Conservation (phyloP, 2,888 invertebrate genomes). For the Cosmorhoe ocellata region DNA sequence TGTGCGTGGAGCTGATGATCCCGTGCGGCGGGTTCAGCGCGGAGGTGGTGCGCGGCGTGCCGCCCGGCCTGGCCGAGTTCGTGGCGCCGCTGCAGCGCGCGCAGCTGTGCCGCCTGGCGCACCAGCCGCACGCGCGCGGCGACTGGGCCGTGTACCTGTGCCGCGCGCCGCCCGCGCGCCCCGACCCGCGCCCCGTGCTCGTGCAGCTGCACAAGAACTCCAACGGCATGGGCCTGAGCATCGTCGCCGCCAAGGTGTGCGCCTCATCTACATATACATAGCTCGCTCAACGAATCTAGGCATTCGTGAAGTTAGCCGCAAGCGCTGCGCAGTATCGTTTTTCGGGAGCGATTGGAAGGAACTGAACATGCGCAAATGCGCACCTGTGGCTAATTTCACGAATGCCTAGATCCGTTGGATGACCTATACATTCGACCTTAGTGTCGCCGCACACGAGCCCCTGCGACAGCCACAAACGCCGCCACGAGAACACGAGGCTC, state of each 20-base stretch:
- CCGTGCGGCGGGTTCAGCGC: constrained; percentile 99
- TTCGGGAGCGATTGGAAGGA: no score
- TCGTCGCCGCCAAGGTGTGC: constrained; percentile 99
- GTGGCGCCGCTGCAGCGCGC: constrained; percentile 91
- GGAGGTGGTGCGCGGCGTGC: constrained; percentile 96
- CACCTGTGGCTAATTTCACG: no score
- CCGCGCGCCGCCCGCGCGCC: constrained; percentile 85
- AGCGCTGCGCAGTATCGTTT: no score
- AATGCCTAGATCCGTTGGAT: no score
- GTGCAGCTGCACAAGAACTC: constrained; percentile 96
- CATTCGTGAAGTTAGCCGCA: no score
- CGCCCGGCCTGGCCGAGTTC: constrained; percentile 95
- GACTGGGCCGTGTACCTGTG: constrained; percentile 97
- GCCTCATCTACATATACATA: no score
- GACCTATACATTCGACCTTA: no score
- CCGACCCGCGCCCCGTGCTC: constrained; percentile 84
- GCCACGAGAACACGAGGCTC: no score
- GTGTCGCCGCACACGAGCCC: no score
- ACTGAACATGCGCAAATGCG: no score
- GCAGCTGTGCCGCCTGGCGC: constrained; percentile 94
- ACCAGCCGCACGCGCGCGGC: constrained; percentile 95
- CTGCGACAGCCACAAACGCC: no score
- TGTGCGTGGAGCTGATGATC: constrained; percentile 94
- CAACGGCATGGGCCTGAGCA: constrained; percentile 98
- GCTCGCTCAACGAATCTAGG: no score